Conservation (phyloP, 2,888 invertebrate genomes). For the Muschampia plurimacula region DNA sequence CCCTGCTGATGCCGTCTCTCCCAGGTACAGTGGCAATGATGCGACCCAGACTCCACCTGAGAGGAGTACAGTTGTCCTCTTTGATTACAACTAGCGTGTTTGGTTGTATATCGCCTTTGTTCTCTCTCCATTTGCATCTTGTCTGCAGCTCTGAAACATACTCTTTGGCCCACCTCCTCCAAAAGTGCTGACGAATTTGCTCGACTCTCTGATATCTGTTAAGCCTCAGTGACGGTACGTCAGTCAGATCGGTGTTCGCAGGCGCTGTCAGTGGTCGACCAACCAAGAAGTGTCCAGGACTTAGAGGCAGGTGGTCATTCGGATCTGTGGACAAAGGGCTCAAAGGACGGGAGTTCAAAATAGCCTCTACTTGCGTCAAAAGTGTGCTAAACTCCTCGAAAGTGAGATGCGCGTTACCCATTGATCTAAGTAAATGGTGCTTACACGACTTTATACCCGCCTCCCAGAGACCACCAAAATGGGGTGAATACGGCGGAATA, state of each 20-base stretch:
- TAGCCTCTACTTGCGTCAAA: not conserved
- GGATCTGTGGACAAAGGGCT: not conserved
- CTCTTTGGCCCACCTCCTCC: not conserved
- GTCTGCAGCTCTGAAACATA: not conserved
- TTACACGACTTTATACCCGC: not conserved
- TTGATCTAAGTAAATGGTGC: not conserved
- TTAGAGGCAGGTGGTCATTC: not conserved
- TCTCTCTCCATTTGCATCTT: not conserved
- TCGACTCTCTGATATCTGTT: not conserved
- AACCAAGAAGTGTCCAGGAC: not conserved
- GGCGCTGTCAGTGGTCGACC: slow-evolving; percentile 1
- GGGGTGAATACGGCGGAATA: not conserved
- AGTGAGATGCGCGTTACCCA: not conserved
- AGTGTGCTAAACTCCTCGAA: slow-evolving; percentile 2
- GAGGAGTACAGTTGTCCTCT: not conserved
- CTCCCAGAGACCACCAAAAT: slow-evolving; percentile 4
- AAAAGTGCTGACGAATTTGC: not conserved
- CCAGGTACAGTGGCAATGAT: not conserved
- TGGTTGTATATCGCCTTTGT: not conserved
- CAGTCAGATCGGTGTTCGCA: not conserved
- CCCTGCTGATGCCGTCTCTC: not conserved
- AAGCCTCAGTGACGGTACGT: not conserved
- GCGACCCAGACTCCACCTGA: not conserved
- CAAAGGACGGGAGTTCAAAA: not conserved
- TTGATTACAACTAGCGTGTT: not conserved